Conservation (phyloP, 2,113 vertebrate species). For the Excalfactoria chinensis region DNA sequence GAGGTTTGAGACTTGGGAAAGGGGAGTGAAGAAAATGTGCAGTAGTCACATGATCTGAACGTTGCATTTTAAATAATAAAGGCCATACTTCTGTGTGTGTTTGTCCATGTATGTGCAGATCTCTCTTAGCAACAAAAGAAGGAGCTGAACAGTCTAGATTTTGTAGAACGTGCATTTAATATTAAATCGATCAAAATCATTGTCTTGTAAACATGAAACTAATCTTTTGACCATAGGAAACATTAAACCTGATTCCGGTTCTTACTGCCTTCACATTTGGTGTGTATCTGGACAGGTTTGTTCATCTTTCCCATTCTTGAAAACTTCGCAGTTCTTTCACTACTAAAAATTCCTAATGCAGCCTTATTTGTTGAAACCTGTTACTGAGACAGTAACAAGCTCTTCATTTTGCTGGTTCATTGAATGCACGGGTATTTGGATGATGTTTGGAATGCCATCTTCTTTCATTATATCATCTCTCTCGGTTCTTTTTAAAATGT, state of each 20-base stretch:
- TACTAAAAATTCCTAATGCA: background rate
- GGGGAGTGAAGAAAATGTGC: constrained; percentile 6
- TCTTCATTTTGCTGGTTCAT: background rate
- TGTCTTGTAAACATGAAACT: background rate
- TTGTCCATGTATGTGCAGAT: rapidly evolving
- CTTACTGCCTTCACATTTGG: background rate
- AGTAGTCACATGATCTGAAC: background rate
- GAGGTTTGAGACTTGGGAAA: constrained; percentile 71
- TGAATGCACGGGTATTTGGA: background rate
- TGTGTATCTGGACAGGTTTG: background rate
- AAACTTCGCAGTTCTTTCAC: background rate
- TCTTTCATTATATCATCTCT: background rate
- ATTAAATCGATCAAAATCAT: background rate
- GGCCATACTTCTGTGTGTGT: background rate
- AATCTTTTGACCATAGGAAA: background rate
- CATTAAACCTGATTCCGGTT: background rate
- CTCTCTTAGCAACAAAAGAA: background rate
- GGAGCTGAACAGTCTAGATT: background rate
- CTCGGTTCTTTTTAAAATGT: background rate
- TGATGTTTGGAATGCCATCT: background rate
- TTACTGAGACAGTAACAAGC: background rate
- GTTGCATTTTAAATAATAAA: constrained; percentile 41
- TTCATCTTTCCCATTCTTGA: background rate
- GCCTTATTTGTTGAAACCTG: background rate
- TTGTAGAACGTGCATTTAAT: background rate